Evolutionary conservation across 1,140 invertebrate genomes (phyloP), one percentile per base, ranked within the genome.

Genomic region (Agrypnia vestita): DNA sequence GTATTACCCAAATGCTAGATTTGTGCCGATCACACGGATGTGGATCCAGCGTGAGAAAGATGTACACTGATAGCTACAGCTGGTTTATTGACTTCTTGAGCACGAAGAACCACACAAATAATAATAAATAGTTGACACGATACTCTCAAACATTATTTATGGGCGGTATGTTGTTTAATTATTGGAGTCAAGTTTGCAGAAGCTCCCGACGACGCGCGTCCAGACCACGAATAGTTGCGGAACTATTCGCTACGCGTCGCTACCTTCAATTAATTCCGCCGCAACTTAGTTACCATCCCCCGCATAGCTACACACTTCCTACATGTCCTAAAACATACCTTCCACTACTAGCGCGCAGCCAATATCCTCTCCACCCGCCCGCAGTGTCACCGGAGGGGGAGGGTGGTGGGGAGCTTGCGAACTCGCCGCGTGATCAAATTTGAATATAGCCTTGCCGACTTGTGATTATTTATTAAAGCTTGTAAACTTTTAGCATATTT

Each of bases 261-360:
- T 81, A 81, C 80, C 76, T 81, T 78, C 80, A 81, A 81, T 81
- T 78, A 81, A 81, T 81, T 78, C 76, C 46, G 49, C 80, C 80
- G 72, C 80, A 81, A 81, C 64, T 81, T 78, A 71, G 80, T 81
- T 81, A 77, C n/a, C 43, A 46, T 11, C 43, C 64, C n/a, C 43
- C n/a, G 13, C 43, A 13, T 43, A n/a, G 11, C 61, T 25, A 1
- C 17, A 59, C 25, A 64, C 61, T 25, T 64, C 61, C 6, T 12
- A 64, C 25, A 25, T 64, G 10, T 13, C 61, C 25, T 8, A 13
- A 8, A 25, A 0, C 61, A 64, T 21, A 43, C 35, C 25, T 25
- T 43, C n/a, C 61, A 43, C 19, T 64, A 21, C 59, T 25, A n/a
- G 61, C 21, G 19, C 15, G n/a, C 19, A 35, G 61, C 61, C 10